Base-by-base conservation (phyloP, 1,140 invertebrate species). In the Palaemon carinicauda region DNA sequence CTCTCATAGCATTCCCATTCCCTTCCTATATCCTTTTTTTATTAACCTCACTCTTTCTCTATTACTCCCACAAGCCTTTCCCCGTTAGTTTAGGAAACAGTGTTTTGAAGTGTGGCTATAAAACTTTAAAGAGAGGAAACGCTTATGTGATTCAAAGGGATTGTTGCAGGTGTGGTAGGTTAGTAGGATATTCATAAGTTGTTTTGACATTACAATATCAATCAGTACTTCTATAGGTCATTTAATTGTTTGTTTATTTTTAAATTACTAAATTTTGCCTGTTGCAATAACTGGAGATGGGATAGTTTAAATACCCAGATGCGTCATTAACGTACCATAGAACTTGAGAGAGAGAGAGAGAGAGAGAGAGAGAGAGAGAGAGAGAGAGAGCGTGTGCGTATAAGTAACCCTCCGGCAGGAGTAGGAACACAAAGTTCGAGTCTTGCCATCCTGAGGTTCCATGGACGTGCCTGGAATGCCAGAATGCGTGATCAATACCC, bases 381-480 rank as follows among this genome's bases (percentile, higher is more conserved):
- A 5, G 15, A 17, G n/a, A 65, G 60, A 65, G n/a, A 65, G 60
- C 0, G 1, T 1, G 41, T 41, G 41, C 41, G 41, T 27, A 50
- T 50, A 75, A 75, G 73, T 75, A 75, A 75, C 73, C 19, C 33
- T 33, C 31, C 5, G 51, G 33, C 12, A 31, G 73, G 73, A 75
- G 73, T 50, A 17, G 33, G 73, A 31, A 75, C 73, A 75, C 73
- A 75, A 75, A 75, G 73, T 75, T 75, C 73, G 33, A 75, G 73
- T 75, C 73, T 75, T 75, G 73, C 73, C 73, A 50, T 75, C 73
- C 73, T 19, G 73, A 75, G 73, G 73, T 50, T 54, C 52, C 50
- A 79, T 79, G 75, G 52, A 79, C 75, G 75, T 79, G 75, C 75
- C 52, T 54, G 75, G 75, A 79, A 79, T 79, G 15, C 75, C 52